Evolutionary conservation across 2,797 vertebrate species (phyloP), one percentile per base, ranked within the genome.

Genomic region (Amniataba percoides): DNA sequence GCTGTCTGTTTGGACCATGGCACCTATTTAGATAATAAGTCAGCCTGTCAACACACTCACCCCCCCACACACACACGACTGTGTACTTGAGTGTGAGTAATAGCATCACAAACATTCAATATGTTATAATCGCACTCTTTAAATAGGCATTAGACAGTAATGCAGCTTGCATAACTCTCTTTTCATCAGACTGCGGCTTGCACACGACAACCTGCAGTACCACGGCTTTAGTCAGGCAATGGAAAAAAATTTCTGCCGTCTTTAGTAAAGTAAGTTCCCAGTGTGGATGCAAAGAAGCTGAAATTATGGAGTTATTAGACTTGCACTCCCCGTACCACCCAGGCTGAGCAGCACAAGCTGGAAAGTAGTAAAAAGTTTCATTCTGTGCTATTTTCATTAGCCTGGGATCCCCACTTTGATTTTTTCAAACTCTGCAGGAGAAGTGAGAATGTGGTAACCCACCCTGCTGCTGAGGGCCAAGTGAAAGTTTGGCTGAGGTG

Each of bases 1-100:
- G 78, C 92, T 93, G 93, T 93, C 92, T 91, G 60, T 90, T 84
- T 90, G 89, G 81, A 89, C 77, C 92, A 91, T 13, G 78, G 85
- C 56, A 71, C 75, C 83, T 80, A 79, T 87, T 90, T 85, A 91
- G 89, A 93, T 92, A 92, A 90, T 88, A 81, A 82, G 53, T 60
- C 80, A 64, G 80, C 80, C 78, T 90, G 87, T 93, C 91, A 92
- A 87, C 90, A 69, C 69, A 72, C 40, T 39, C 80, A n/a, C n/a
- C 49, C 64, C 39, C 39, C 48, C 49, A 49, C 25, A 51, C 31
- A 58, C 60, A 74, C 39, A 42, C 31, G 73, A n/a, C 23, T 51
- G 45, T 68, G 43, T 64, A 67, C 69, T 72, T 60, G 46, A 60
- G 55, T 55, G 34, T 89, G 79, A 84, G 31, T 77, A 85, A 86